Percentiles rank a stretch among this genome's conserved stretches.
Conservation (phyloP, 2,113 vertebrate species). For the Nycticryphes semicollaris region DNA sequence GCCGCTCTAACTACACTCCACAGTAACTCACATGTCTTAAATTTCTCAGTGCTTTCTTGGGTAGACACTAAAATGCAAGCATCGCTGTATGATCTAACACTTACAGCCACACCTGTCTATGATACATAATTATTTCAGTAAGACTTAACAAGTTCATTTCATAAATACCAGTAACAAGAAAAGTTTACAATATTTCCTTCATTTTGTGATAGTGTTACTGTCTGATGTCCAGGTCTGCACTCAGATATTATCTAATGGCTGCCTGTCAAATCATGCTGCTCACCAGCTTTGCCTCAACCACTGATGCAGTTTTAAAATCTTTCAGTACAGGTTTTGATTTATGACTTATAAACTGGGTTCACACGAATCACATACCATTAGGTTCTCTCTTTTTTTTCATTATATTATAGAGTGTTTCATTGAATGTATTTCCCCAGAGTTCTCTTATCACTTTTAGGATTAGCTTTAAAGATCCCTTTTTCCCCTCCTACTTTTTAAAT, state of each 20-base stretch:
- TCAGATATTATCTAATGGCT: not conserved
- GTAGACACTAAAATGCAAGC: not conserved
- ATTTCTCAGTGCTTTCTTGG: not conserved
- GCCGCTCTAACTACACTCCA: not conserved
- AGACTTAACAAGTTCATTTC: not conserved
- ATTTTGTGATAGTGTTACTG: not conserved
- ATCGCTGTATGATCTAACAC: not conserved
- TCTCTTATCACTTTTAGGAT: not conserved
- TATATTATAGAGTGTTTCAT: not conserved
- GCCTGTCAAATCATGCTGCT: not conserved
- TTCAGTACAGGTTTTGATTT: not conserved
- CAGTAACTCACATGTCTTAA: not conserved
- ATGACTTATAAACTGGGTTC: not conserved
- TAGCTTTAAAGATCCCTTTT: constrained; percentile 6
- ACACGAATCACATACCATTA: not conserved
- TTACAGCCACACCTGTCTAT: not conserved
- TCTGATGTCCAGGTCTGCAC: not conserved
- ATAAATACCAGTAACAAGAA: not conserved
- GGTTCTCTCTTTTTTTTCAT: not conserved
- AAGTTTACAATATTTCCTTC: not conserved
- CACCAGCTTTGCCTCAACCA: not conserved
- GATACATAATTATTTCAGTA: not conserved
- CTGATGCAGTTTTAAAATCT: not conserved
- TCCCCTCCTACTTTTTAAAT: not conserved
- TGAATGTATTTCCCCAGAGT: not conserved